Conservation (phyloP, 2,888 invertebrate genomes). For the Agrotis clavis region DNA sequence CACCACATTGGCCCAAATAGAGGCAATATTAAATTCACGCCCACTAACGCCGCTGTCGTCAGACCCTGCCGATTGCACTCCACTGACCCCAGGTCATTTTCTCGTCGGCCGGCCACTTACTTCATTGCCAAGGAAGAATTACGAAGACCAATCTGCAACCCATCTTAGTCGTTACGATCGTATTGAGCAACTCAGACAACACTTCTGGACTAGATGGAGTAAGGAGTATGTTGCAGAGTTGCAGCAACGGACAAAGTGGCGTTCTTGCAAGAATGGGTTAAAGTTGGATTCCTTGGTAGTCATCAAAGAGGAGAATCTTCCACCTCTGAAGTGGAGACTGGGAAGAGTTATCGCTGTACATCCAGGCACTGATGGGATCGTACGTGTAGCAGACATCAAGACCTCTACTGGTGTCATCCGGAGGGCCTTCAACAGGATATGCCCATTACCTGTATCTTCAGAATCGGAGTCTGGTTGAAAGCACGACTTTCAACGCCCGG, state of each 20-base stretch:
- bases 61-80: constrained; percentile 1
- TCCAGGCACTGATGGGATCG: not conserved
- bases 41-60: constrained; percentile 2
- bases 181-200: constrained; percentile 1
- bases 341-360: not conserved
- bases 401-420: not conserved
- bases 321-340: not conserved
- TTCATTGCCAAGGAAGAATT: not conserved
- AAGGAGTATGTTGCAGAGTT: constrained; percentile 1
- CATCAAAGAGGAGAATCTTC: not conserved
- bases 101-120: not conserved
- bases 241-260: constrained; percentile 3
- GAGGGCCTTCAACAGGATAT: not conserved
- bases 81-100: not conserved
- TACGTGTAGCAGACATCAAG: not conserved
- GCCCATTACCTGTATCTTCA: not conserved
- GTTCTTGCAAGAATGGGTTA: not conserved
- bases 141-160: not conserved
- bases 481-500: not conserved
- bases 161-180: constrained; percentile 4
- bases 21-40: constrained; percentile 8
- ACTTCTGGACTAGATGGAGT: constrained; percentile 2
- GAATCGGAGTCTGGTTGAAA: not conserved
- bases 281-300: too few relatives aligned
- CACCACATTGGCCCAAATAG: constrained; percentile 3